Percentiles rank a stretch among this genome's conserved stretches.
phyloP scores from a whole-genome alignment of 2,888 invertebrate genomes.

The Diplolepis rosae region DNA sequence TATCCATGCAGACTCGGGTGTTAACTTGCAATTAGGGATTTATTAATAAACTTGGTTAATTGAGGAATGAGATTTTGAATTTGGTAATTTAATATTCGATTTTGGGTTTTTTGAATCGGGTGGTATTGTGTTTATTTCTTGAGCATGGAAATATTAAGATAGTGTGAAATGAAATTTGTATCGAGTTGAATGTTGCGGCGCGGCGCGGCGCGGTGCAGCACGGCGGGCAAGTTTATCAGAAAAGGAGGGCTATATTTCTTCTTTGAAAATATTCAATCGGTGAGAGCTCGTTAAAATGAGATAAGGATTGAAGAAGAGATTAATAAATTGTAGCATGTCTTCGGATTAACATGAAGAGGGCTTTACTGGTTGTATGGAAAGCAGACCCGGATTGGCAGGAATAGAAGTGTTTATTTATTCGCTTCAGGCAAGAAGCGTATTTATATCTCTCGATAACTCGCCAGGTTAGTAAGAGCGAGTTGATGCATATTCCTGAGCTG shows the following conservation, averaged over 20 bases:
- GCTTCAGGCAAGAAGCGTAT: not conserved
- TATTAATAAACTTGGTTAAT: no score
- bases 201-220: no score
- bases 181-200: no score
- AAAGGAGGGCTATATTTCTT: not conserved
- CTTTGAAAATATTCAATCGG: not conserved
- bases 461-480: not conserved
- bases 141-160: no score
- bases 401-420: not conserved
- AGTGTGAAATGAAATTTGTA: no score
- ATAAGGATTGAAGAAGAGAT: not conserved
- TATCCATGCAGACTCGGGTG: not conserved
- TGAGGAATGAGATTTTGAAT: no score
- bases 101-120: no score
- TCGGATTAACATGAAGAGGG: not conserved
- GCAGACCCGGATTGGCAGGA: not conserved
- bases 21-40: no score
- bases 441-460: not conserved
- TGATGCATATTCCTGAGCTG: not conserved
- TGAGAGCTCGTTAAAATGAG: not conserved
- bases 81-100: no score
- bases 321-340: not conserved
- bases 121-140: no score
- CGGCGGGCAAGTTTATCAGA: conserved; percentile 20
- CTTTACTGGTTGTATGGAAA: not conserved